Conservation (phyloP, 2,113 vertebrate species). For the Aegithalos caudatus region DNA sequence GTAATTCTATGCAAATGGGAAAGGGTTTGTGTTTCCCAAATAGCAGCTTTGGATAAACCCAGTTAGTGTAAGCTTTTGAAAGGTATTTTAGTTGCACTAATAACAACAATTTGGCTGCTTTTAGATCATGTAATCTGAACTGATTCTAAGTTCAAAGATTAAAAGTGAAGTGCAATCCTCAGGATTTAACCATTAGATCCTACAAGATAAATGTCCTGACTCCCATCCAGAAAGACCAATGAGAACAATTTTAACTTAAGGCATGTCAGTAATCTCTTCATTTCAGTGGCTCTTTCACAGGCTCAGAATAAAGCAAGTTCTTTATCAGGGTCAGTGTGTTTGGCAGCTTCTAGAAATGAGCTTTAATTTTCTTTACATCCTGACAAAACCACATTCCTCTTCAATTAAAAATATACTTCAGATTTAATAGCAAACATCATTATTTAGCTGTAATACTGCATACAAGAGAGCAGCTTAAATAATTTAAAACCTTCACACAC, state of each 20-base stretch:
- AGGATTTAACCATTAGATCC: slow-evolving; percentile 28
- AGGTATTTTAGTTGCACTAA: slow-evolving; percentile 4
- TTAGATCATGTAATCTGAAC: background rate
- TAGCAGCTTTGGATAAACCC: background rate
- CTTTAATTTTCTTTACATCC: background rate
- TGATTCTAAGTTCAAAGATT: background rate
- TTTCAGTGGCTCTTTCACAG: background rate
- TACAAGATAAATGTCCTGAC: background rate
- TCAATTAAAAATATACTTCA: background rate
- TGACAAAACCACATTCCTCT: background rate
- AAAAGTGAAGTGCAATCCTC: slow-evolving; percentile 1
- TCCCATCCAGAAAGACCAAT: background rate
- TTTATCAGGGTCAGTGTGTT: background rate
- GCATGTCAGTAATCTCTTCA: background rate
- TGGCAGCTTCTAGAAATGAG: background rate
- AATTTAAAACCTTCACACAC: background rate
- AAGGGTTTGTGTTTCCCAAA: background rate
- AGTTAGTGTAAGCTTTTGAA: background rate
- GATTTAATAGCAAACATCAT: background rate
- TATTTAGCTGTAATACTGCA: background rate
- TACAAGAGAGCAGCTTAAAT: background rate
- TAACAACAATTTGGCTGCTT: background rate
- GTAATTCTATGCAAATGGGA: background rate
- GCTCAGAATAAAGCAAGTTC: background rate
- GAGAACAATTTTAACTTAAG: background rate